phyloP scores from a whole-genome alignment of 2,888 invertebrate species.

The Plemyria rubiginata region DNA sequence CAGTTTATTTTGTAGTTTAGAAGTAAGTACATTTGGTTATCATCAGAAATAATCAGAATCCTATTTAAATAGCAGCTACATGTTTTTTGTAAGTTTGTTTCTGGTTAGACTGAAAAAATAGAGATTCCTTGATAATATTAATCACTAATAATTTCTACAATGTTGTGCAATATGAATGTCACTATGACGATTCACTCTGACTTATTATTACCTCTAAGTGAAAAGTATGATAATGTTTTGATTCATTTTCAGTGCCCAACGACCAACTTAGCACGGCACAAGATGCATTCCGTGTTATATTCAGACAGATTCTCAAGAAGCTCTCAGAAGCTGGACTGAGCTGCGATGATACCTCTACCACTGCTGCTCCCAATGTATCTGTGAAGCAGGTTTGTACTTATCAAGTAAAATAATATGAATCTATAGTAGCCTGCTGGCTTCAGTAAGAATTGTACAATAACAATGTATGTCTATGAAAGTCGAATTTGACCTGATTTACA shows the following conservation, averaged over 20 bases:
- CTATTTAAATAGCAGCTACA: background rate
- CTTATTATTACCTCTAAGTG: no score
- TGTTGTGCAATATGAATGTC: slow-evolving; percentile 1
- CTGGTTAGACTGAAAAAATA: background rate
- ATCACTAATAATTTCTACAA: background rate
- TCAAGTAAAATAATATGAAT: background rate
- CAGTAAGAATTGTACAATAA: background rate
- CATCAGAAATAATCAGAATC: no score
- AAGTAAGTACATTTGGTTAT: no score
- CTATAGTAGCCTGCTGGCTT: background rate
- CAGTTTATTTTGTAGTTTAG: no score
- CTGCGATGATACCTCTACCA: slow-evolving; percentile 72
- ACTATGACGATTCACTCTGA: no score
- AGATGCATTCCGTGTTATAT: slow-evolving; percentile 77
- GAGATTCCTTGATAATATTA: no score
- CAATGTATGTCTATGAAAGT: background rate
- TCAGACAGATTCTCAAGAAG: slow-evolving; percentile 78
- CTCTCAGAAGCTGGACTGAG: slow-evolving; percentile 76
- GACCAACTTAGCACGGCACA: slow-evolving; percentile 89
- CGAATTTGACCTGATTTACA: slow-evolving; percentile 53
- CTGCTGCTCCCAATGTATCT: slow-evolving; percentile 75
- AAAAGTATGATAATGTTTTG: background rate
- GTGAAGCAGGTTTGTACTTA: slow-evolving; percentile 72
- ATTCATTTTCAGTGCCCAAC: slow-evolving; percentile 85
- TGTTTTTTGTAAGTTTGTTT: background rate